Evolutionary conservation across 2,797 vertebrate genomes (phyloP), one percentile per base, ranked within the genome.

Genomic region (Percopsis omiscomaycus): DNA sequence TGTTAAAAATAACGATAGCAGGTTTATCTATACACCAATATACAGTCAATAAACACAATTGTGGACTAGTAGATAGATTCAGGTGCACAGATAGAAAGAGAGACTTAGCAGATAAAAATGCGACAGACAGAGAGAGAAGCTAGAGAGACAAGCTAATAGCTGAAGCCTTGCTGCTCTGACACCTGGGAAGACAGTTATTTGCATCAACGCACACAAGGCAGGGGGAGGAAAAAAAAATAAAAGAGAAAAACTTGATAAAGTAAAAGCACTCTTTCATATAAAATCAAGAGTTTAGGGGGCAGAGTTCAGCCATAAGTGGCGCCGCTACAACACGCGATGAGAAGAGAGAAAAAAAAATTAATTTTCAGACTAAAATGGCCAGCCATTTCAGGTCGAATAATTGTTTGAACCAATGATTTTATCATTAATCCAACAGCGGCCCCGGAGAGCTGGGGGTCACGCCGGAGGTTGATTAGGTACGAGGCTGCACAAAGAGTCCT

Each of bases 331-430:
- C 92, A 94, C 84, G 88, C 89, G 87, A 75, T 37, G 60, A 78
- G 68, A 62, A 71, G 84, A 78, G 66, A 84, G 86, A 90, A 74
- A 92, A 94, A 92, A 92, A 91, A 93, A 96, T 94, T 97, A 96
- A 96, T 98, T 98, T 98, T 94, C 94, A 71, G 91, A 96, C 86
- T 92, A 94, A 94, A 98, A 98, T 96, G 95, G 95, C 93, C 93
- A 96, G 95, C 95, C 94, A 95, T 96, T 96, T 95, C 94, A 94
- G 94, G 96, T 95, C 93, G 95, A 98, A 98, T 97, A 97, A 98
- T 98, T 98, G 95, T 98, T 97, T 98, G 96, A 98, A 97, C 94
- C 94, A 93, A 96, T 95, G 95, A 97, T 98, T 98, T 97, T 98
- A 98, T 98, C 96, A 98, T 98, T 98, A 98, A 98, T 97, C 95